A percentile compares a stretch with the other conserved stretches of the same genome.
These are phyloP conservation scores for Stratiomys singularior DNA, from an alignment of 2,888 invertebrate genomes.

Conservation along the genomic window DNA sequence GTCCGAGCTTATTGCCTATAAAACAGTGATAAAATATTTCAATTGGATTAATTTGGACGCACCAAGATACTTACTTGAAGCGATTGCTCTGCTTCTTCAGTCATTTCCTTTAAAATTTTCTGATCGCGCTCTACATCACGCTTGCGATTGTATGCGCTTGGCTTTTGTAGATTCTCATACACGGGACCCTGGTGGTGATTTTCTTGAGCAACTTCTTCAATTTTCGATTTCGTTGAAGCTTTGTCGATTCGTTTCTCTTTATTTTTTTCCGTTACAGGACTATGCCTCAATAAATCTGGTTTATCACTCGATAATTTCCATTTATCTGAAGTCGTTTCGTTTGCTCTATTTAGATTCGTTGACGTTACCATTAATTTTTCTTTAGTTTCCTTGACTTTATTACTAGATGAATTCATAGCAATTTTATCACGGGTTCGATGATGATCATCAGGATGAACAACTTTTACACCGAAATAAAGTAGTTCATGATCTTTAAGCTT, in stretches of 20 bases:
- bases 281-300: constrained; percentile 63
- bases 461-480: constrained; percentile 69
- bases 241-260: background rate
- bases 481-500: constrained; percentile 71
- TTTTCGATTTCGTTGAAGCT: background rate
- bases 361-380: constrained; percentile 47
- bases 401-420: background rate
- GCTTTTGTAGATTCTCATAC: constrained; percentile 60
- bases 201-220: constrained; percentile 19
- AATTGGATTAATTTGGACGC: background rate
- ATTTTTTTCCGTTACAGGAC: constrained; percentile 55
- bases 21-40: constrained; percentile 13
- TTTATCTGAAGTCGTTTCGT: constrained; percentile 54
- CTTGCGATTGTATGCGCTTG: constrained; percentile 59
- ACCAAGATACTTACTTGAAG: constrained; percentile 61
- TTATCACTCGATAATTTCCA: constrained; percentile 62
- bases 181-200: constrained; percentile 56
- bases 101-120: constrained; percentile 69
- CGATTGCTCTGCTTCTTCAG: constrained; percentile 71
- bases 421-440: background rate
- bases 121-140: constrained; percentile 63
- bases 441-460: constrained; percentile 10
- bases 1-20: constrained; percentile 68
- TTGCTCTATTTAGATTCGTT: constrained; percentile 9
- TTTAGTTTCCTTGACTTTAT: constrained; percentile 24